phyloP scores from a whole-genome alignment of 1,140 invertebrate species.

The Nomia melanderi region DNA sequence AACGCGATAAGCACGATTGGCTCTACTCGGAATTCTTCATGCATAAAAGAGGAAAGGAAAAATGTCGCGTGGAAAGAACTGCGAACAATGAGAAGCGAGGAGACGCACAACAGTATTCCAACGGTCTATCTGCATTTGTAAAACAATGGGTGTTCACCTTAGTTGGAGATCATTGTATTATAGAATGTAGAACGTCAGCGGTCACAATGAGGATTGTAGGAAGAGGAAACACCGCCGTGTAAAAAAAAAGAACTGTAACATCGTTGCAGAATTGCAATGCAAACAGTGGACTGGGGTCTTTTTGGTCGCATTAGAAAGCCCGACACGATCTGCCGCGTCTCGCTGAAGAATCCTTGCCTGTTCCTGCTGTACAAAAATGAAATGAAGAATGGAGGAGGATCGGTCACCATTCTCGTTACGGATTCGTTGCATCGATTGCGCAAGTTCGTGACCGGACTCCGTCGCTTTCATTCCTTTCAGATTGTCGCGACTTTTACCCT shows the following conservation, averaged over 20 bases:
- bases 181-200: not conserved
- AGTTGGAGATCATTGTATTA: not conserved
- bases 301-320: not conserved
- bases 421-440: slow-evolving; percentile 25
- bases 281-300: not conserved
- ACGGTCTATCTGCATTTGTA: not conserved
- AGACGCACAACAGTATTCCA: slow-evolving; percentile 14
- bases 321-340: not conserved
- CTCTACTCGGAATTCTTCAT: too few species aligned
- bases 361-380: slow-evolving; percentile 9
- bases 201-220: slow-evolving; percentile 36
- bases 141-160: not conserved
- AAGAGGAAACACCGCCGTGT: slow-evolving; percentile 44
- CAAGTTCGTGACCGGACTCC: slow-evolving; percentile 39
- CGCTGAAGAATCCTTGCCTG: not conserved
- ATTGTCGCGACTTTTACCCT: not conserved
- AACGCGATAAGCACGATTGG: not conserved
- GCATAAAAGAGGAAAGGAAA: not conserved
- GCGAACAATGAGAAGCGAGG: slow-evolving; percentile 8
- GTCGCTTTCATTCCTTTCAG: slow-evolving; percentile 10
- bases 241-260: slow-evolving; percentile 39
- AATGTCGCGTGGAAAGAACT: not conserved
- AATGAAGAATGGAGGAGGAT: slow-evolving; percentile 6
- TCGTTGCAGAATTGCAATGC: not conserved
- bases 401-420: slow-evolving; percentile 23